phyloP scores from a whole-genome alignment of 2,888 invertebrate species.

The Cephus runcator region DNA sequence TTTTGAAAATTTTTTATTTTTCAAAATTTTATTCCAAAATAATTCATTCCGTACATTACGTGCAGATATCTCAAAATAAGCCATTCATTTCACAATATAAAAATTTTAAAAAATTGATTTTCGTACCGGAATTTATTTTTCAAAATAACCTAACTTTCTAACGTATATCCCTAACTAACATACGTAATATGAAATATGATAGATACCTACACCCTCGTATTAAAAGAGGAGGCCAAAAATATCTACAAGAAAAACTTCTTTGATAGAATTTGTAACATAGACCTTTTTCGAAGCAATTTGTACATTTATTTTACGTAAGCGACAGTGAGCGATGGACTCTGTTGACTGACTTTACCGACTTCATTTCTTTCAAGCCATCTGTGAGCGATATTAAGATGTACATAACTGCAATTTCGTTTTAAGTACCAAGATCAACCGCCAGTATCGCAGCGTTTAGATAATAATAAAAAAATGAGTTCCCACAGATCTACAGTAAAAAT shows the following conservation, averaged over 20 bases:
- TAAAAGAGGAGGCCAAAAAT: not conserved
- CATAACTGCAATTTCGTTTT: not conserved
- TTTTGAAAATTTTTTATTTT: not conserved
- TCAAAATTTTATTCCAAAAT: not conserved
- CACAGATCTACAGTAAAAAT: not conserved
- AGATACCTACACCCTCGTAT: not conserved
- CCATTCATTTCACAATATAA: too few species aligned
- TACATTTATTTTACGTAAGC: not conserved
- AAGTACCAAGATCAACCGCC: not conserved
- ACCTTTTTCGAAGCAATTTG: not conserved
- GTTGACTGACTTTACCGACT: not conserved
- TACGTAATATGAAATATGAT: not conserved
- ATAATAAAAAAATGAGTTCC: too few species aligned
- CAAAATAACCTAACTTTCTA: not conserved
- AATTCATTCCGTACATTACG: not conserved
- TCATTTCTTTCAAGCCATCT: not conserved
- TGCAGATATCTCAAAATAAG: too few species aligned
- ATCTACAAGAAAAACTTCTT: not conserved
- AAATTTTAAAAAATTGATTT: too few species aligned
- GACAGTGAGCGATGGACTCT: not conserved
- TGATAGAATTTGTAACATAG: not conserved
- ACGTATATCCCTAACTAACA: not conserved
- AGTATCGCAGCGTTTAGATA: too few species aligned
- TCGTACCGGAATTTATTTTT: not conserved
- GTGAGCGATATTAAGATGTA: not conserved